Conservation (phyloP, 2,113 vertebrate genomes). For the Lanius collurio region DNA sequence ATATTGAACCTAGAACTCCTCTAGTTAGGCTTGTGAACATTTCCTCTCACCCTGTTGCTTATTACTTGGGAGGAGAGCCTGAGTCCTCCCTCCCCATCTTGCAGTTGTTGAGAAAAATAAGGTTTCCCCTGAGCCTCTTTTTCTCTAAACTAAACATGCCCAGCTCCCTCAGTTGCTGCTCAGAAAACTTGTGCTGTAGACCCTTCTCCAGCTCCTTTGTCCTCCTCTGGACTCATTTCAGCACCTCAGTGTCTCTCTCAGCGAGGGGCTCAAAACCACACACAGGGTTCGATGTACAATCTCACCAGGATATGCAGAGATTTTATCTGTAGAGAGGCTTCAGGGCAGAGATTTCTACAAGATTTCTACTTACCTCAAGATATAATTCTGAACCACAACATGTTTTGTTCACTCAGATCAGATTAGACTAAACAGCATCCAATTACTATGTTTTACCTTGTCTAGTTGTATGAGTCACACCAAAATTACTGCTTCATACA, state of each 20-base stretch:
- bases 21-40: background rate
- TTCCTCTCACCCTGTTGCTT: background rate
- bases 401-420: background rate
- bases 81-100: rapidly evolving
- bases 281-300: background rate
- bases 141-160: background rate
- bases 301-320: too few species aligned
- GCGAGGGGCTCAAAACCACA: background rate
- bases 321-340: background rate
- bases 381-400: background rate
- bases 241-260: background rate
- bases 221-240: background rate
- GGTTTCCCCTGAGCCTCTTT: background rate
- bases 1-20: background rate
- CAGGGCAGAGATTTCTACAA: background rate
- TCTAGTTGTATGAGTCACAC: background rate
- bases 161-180: background rate
- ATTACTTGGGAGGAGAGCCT: background rate
- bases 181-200: background rate
- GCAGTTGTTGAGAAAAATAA: background rate
- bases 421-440: background rate
- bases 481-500: background rate
- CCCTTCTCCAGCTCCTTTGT: background rate
- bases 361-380: background rate
- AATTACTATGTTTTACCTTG: background rate